Evolutionary conservation across 64 coral and sea anemone species (phyloP).

Genomic region (Catalaphyllia jardinei): DNA sequence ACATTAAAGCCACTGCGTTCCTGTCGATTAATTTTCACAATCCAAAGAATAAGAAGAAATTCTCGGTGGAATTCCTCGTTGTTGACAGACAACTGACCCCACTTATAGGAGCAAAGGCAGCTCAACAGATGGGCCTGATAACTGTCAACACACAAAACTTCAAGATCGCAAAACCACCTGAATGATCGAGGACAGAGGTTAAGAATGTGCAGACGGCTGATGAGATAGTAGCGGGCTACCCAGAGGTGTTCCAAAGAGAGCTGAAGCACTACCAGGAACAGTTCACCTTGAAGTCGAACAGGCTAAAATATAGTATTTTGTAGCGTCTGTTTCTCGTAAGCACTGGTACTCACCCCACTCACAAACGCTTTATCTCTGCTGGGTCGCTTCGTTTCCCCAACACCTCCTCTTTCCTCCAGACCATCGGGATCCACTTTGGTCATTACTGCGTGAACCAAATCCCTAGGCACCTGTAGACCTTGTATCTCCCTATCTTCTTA

Average conservation of each 20-base stretch:
- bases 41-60: constrained; percentile 29
- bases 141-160: constrained; percentile 32
- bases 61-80: constrained; percentile 37
- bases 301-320: too few species aligned
- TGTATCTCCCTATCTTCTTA: too few species aligned
- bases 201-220: constrained; percentile 2
- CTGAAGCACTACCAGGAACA: too few species aligned
- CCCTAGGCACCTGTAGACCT: too few species aligned
- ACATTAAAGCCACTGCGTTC: neutral
- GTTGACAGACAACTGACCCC: neutral
- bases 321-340: too few species aligned
- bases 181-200: neutral
- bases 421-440: too few species aligned
- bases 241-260: constrained; percentile 6
- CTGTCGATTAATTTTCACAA: neutral
- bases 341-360: too few species aligned
- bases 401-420: too few species aligned
- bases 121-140: constrained; percentile 47
- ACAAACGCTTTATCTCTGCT: too few species aligned
- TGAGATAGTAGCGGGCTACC: neutral
- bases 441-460: too few species aligned
- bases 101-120: constrained; percentile 26
- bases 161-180: neutral
- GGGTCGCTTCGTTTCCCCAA: too few species aligned
- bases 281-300: too few species aligned